Evolutionary conservation across 2,888 invertebrate genomes (phyloP).

Genomic region (Cerceris ruficornis): DNA sequence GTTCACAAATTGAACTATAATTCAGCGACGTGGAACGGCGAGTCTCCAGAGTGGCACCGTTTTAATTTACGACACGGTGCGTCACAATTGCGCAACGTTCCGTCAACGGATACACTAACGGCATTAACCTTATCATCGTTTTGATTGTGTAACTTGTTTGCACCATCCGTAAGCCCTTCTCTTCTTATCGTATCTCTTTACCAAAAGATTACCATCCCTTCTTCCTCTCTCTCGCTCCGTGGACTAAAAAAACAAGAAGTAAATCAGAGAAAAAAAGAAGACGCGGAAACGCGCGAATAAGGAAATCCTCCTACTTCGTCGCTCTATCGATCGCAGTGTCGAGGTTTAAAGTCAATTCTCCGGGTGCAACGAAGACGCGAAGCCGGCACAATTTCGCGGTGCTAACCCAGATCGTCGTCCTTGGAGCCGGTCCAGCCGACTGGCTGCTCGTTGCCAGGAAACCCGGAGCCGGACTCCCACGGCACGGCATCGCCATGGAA

Average conservation of each 20-base stretch:
- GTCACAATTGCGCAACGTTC: slow-evolving; percentile 17
- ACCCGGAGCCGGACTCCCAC: slow-evolving; percentile 57
- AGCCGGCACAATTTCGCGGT: slow-evolving; percentile 71
- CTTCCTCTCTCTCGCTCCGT: not conserved
- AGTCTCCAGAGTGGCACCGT: not conserved
- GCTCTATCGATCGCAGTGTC: slow-evolving; percentile 45
- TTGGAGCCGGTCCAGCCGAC: slow-evolving; percentile 75
- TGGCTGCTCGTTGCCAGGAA: slow-evolving; percentile 69
- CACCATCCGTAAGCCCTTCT: not conserved
- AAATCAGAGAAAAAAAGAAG: not conserved
- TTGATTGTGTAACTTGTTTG: slow-evolving; percentile 20
- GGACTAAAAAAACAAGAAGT: not conserved
- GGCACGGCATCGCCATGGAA: slow-evolving; percentile 50
- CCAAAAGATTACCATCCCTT: not conserved
- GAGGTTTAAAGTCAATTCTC: slow-evolving; percentile 58
- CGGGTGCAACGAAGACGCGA: slow-evolving; percentile 43
- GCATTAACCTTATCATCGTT: slow-evolving; percentile 35
- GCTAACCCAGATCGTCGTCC: slow-evolving; percentile 75
- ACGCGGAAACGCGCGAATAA: not conserved
- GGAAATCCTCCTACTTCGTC: not conserved
- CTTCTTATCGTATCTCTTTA: not conserved
- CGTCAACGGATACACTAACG: slow-evolving; percentile 30
- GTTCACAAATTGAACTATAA: slow-evolving; percentile 39
- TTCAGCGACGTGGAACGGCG: slow-evolving; percentile 12
- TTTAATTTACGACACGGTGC: slow-evolving; percentile 12